Percentiles rank a stretch among this genome's conserved stretches.
phyloP scores from a whole-genome alignment of 2,888 invertebrate genomes.

The Rhagophthalmus giganteus region DNA sequence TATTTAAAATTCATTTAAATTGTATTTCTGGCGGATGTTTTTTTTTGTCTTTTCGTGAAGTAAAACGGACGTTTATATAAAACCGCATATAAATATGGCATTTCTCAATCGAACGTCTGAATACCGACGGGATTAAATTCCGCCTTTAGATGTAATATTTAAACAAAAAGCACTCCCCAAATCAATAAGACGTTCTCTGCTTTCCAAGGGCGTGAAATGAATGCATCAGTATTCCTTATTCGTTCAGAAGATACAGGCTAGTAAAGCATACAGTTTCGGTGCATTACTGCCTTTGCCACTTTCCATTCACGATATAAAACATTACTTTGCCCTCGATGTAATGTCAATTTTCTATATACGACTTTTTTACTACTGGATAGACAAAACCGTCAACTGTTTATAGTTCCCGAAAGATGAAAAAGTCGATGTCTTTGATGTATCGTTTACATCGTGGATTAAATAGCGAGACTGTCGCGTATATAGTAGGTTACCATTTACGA shows the following conservation, averaged over 20 bases:
- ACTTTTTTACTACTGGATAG: too few relatives aligned
- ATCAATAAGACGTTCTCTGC: constrained; percentile 46
- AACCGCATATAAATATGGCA: constrained; percentile 31
- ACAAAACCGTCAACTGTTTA: too few relatives aligned
- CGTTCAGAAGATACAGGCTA: constrained; percentile 30
- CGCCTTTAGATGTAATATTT: constrained; percentile 50
- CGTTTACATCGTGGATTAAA: too few relatives aligned
- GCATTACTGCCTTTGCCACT: constrained; percentile 35
- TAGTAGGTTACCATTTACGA: too few relatives aligned
- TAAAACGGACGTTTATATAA: constrained; percentile 24
- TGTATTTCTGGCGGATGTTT: too few relatives aligned
- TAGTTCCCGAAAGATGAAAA: too few relatives aligned
- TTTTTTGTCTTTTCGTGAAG: neutral
- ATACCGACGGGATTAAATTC: constrained; percentile 48
- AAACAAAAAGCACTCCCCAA: constrained; percentile 47
- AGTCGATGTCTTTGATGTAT: too few relatives aligned
- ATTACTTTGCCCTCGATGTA: too few relatives aligned
- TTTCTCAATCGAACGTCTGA: constrained; percentile 41
- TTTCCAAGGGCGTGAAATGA: constrained; percentile 32
- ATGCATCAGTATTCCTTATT: constrained; percentile 40
- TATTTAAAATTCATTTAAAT: too few relatives aligned
- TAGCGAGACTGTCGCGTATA: too few relatives aligned
- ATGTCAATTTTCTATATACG: neutral
- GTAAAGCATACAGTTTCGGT: constrained; percentile 37
- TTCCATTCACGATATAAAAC: constrained; percentile 11